Evolutionary conservation across 2,113 vertebrate genomes (phyloP).

Genomic region (Antennarius striatus): DNA sequence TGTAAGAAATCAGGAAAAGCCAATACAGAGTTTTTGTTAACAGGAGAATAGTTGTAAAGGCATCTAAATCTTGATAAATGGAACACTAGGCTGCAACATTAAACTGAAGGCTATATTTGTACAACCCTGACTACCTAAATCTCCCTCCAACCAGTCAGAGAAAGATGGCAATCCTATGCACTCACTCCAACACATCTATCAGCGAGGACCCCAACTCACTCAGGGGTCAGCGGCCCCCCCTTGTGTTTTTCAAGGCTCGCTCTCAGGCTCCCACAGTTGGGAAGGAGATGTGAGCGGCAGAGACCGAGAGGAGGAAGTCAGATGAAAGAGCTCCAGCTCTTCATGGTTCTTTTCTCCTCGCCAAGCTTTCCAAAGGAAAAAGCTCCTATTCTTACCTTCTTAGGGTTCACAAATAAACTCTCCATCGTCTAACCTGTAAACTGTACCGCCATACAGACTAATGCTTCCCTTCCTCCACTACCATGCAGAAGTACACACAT

Average conservation of each 20-base stretch:
- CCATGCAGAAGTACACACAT: not conserved
- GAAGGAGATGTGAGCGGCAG: slow-evolving; percentile 43
- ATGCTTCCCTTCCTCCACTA: not conserved
- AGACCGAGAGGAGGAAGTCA: slow-evolving; percentile 41
- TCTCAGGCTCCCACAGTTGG: slow-evolving; percentile 22
- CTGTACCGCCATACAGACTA: slow-evolving; percentile 9
- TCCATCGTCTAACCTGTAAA: slow-evolving; percentile 2
- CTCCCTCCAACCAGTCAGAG: slow-evolving; percentile 11
- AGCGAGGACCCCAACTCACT: slow-evolving; percentile 6
- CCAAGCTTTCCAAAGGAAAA: slow-evolving; percentile 34
- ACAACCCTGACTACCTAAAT: not conserved
- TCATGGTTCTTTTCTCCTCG: slow-evolving; percentile 46
- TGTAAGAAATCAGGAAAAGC: no score
- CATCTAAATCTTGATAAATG: no score
- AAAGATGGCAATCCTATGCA: not conserved
- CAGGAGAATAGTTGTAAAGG: no score
- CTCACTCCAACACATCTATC: slow-evolving; percentile 29
- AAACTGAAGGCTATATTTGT: not conserved
- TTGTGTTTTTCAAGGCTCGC: slow-evolving; percentile 25
- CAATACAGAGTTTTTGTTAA: no score
- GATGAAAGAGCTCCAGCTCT: slow-evolving; percentile 57
- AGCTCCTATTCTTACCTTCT: slow-evolving; percentile 49
- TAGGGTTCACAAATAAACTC: slow-evolving; percentile 12
- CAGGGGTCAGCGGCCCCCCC: slow-evolving; percentile 25
- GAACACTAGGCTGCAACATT: no score